Evolutionary conservation across 2,888 invertebrate genomes (phyloP).

Genomic region (Argynnis bischoffii): DNA sequence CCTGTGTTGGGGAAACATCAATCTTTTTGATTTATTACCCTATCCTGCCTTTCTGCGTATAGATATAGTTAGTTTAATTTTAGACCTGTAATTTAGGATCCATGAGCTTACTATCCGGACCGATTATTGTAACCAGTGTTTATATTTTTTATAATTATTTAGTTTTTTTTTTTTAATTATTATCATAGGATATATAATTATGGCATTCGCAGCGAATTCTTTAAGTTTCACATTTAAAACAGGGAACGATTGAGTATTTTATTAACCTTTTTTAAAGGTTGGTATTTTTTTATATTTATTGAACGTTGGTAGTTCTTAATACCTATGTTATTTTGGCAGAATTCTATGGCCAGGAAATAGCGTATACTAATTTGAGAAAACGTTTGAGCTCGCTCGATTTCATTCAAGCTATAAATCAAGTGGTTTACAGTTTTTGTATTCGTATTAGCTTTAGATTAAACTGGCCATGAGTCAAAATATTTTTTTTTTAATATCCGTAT

Average conservation of each 20-base stretch:
- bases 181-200: neutral
- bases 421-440: constrained; percentile 26
- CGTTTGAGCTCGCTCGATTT: constrained; percentile 18
- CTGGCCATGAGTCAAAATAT: no score
- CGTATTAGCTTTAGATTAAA: constrained; percentile 24
- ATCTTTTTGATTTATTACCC: constrained; percentile 45
- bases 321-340: no score
- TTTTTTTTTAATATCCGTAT: no score
- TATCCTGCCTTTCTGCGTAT: constrained; percentile 36
- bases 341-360: no score
- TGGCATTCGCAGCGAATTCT: neutral
- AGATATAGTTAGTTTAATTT: constrained; percentile 38
- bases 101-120: constrained; percentile 30
- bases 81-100: constrained; percentile 35
- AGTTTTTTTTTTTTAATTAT: neutral
- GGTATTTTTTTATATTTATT: no score
- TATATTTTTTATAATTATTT: constrained; percentile 6
- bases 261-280: no score
- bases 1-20: constrained; percentile 22
- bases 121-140: constrained; percentile 15
- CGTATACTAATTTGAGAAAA: no score
- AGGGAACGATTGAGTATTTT: no score
- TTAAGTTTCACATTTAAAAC: no score
- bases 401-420: constrained; percentile 25
- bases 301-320: no score